phyloP scores from a whole-genome alignment of 2,113 vertebrate genomes.

The Lutjanus erythropterus region DNA sequence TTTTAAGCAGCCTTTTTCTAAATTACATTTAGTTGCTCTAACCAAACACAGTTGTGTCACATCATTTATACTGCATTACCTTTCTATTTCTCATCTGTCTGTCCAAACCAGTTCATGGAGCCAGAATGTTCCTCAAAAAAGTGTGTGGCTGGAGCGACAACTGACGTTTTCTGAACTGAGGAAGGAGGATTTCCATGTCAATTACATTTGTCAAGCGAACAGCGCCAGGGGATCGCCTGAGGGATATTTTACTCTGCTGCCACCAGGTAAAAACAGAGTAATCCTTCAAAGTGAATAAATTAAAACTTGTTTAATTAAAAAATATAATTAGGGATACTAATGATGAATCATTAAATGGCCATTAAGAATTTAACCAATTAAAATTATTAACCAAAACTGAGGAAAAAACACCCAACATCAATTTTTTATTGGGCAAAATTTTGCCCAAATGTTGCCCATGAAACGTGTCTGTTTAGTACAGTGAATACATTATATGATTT shows the following conservation, averaged over 20 bases:
- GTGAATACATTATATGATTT: too few relatives aligned
- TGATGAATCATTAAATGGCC: too few relatives aligned
- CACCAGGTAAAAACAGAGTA: slow-evolving; percentile 86
- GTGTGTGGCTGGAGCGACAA: slow-evolving; percentile 59
- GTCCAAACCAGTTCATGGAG: slow-evolving; percentile 41
- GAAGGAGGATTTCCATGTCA: slow-evolving; percentile 85
- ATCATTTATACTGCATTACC: neutral
- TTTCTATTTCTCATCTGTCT: neutral
- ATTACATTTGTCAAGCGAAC: slow-evolving; percentile 84
- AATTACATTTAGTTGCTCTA: neutral
- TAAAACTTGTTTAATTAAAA: too few relatives aligned
- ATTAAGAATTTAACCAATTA: too few relatives aligned
- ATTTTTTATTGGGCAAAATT: too few relatives aligned
- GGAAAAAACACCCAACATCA: too few relatives aligned
- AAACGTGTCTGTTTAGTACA: too few relatives aligned
- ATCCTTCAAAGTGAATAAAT: too few relatives aligned
- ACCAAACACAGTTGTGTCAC: neutral
- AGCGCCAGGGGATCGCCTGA: slow-evolving; percentile 5
- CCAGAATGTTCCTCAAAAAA: neutral
- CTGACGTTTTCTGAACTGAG: slow-evolving; percentile 83
- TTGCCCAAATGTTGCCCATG: too few relatives aligned
- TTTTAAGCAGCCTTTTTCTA: neutral
- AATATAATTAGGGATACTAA: too few relatives aligned
- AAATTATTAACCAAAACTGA: too few relatives aligned
- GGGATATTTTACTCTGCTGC: slow-evolving; percentile 83